Conservation (phyloP, 2,888 invertebrate species). For the Synergus umbraculus region DNA sequence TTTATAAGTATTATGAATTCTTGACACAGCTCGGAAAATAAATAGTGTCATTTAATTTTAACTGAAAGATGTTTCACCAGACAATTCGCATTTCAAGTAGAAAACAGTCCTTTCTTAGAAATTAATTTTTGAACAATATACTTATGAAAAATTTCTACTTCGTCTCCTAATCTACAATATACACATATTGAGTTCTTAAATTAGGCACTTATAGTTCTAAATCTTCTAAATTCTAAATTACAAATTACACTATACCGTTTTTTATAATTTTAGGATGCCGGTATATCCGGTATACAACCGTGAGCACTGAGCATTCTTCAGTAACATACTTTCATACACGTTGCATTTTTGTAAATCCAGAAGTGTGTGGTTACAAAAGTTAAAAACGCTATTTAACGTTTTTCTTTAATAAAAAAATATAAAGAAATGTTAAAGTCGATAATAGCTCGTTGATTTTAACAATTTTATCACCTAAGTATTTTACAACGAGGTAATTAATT, state of each 20-base stretch:
- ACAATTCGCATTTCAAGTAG: conserved; percentile 9
- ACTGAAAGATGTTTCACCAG: conserved; percentile 1
- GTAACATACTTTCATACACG: conserved; percentile 1
- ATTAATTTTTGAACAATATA: conserved; percentile 1
- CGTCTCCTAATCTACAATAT: neutral
- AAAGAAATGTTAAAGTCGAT: neutral
- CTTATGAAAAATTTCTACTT: neutral
- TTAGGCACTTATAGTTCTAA: conserved; percentile 15
- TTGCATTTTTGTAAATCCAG: conserved; percentile 15
- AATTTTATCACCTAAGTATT: neutral
- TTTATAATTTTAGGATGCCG: conserved; percentile 15
- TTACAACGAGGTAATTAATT: neutral
- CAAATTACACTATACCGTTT: conserved; percentile 14
- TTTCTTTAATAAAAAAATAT: conserved; percentile 9
- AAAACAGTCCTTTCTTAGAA: conserved; percentile 25
- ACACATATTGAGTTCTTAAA: conserved; percentile 20
- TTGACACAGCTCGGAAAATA: neutral
- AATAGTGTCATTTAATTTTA: neutral
- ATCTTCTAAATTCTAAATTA: neutral
- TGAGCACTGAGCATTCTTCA: conserved; percentile 38
- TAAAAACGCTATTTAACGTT: conserved; percentile 15
- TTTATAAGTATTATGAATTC: neutral
- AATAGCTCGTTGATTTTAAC: neutral
- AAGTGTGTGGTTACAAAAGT: conserved; percentile 31
- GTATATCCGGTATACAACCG: conserved; percentile 1